Evolutionary conservation across 1,140 invertebrate genomes (phyloP).

Genomic region (Riptortus pedestris): DNA sequence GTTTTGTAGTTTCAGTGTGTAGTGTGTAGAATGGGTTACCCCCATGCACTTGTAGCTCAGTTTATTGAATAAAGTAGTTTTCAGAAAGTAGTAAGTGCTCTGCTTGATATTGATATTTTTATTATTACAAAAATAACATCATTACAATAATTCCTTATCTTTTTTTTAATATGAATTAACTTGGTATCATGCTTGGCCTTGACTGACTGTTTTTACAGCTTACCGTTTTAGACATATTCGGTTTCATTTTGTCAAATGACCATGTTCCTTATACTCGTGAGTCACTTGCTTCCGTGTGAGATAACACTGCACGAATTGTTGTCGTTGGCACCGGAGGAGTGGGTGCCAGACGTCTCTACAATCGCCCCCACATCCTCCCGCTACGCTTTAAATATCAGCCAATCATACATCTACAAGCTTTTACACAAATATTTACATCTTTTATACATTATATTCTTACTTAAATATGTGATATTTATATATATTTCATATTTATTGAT

Average conservation of each 20-base stretch:
- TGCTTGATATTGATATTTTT: slow-evolving; percentile 34
- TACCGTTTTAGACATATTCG: slow-evolving; percentile 13
- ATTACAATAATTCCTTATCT: slow-evolving; percentile 23
- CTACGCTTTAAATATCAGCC: slow-evolving; percentile 5
- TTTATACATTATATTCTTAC: neutral
- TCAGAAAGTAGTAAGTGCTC: slow-evolving; percentile 36
- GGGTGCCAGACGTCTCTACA: neutral
- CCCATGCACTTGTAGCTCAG: slow-evolving; percentile 39
- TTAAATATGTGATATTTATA: neutral
- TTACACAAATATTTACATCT: neutral
- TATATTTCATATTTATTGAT: neutral
- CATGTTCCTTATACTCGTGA: neutral
- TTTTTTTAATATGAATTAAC: slow-evolving; percentile 20
- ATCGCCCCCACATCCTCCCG: neutral
- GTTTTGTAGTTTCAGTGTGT: slow-evolving; percentile 39
- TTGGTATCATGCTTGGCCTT: slow-evolving; percentile 19
- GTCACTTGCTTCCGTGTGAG: slow-evolving; percentile 18
- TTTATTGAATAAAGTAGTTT: slow-evolving; percentile 41
- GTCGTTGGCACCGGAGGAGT: slow-evolving; percentile 9
- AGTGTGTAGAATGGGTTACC: slow-evolving; percentile 36
- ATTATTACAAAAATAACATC: slow-evolving; percentile 22
- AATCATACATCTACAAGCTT: slow-evolving; percentile 10
- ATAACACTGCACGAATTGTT: slow-evolving; percentile 20
- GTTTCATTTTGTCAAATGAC: neutral
- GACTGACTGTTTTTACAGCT: slow-evolving; percentile 20